A percentile compares a stretch with the other conserved stretches of the same genome.
Conservation (phyloP, 2,797 vertebrate species). For the Cyclura pinguis region DNA sequence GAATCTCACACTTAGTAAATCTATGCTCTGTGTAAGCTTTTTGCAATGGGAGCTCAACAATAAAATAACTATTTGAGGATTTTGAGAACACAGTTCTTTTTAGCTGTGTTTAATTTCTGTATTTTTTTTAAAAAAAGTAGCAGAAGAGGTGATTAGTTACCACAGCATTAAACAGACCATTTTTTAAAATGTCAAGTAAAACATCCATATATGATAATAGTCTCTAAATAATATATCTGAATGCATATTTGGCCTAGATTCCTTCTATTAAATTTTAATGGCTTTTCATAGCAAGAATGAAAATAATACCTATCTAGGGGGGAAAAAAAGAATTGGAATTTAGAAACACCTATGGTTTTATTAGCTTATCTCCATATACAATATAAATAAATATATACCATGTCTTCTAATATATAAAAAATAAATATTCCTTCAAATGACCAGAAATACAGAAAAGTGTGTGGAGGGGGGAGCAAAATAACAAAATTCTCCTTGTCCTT, state of each 20-base stretch:
- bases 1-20: conserved; percentile 41
- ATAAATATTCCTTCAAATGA: background rate
- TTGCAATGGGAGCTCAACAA: conserved; percentile 28
- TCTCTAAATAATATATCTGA: conserved; percentile 71
- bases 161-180: conserved; percentile 40
- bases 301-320: conserved; percentile 33
- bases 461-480: background rate
- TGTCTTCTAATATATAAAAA: background rate
- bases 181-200: conserved; percentile 60
- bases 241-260: conserved; percentile 59
- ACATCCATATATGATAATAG: conserved; percentile 18
- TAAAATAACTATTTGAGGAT: conserved; percentile 42
- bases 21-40: conserved; percentile 28
- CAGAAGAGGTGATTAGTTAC: conserved; percentile 24
- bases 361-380: conserved; percentile 21
- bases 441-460: background rate
- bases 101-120: conserved; percentile 32
- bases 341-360: background rate
- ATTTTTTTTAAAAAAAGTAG: background rate
- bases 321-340: background rate
- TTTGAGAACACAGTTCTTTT: conserved; percentile 46
- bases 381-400: conserved; percentile 4
- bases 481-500: background rate
- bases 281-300: conserved; percentile 48
- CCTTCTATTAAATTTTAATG: conserved; percentile 49